These are phyloP conservation scores for Toxotes chatareus DNA, from an alignment of 2,113 vertebrate genomes.

Conservation along the genomic window DNA sequence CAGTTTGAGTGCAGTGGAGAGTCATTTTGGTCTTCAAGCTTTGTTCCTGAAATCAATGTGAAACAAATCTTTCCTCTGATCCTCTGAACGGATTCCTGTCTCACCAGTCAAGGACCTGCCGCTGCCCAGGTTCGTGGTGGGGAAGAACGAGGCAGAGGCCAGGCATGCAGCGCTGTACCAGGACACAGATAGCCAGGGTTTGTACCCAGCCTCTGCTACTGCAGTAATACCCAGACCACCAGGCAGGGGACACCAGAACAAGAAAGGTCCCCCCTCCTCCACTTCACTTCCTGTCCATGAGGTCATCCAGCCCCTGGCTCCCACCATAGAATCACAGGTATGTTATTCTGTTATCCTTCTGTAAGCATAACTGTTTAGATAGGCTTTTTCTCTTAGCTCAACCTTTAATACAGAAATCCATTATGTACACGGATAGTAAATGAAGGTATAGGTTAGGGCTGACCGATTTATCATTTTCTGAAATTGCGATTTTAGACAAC, in stretches of 20 bases:
- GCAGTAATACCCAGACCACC: constrained; percentile 95
- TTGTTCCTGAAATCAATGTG: constrained; percentile 5
- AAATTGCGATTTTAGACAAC: no score
- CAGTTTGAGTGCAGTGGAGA: background rate
- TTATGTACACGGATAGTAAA: background rate
- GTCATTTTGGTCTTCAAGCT: background rate
- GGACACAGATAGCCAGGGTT: constrained; percentile 92
- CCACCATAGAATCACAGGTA: constrained; percentile 91
- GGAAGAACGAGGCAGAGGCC: constrained; percentile 94
- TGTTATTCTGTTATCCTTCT: background rate
- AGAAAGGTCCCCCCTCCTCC: constrained; percentile 85
- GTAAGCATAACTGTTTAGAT: background rate
- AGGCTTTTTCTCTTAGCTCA: background rate
- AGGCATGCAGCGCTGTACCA: constrained; percentile 90
- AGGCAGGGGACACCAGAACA: constrained; percentile 90
- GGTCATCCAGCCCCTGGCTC: constrained; percentile 87
- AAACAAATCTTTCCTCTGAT: constrained; percentile 26
- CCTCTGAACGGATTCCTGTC: constrained; percentile 9
- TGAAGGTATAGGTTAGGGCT: background rate
- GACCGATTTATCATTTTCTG: no score
- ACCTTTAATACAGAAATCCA: background rate
- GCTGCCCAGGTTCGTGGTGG: constrained; percentile 92
- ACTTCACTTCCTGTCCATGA: constrained; percentile 89
- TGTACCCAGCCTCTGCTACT: constrained; percentile 90
- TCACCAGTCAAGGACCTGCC: constrained; percentile 95